These are phyloP conservation scores for Plumapathes pennacea DNA, from an alignment of 92 coral and sea anemone genomes.

Conservation along the genomic window DNA sequence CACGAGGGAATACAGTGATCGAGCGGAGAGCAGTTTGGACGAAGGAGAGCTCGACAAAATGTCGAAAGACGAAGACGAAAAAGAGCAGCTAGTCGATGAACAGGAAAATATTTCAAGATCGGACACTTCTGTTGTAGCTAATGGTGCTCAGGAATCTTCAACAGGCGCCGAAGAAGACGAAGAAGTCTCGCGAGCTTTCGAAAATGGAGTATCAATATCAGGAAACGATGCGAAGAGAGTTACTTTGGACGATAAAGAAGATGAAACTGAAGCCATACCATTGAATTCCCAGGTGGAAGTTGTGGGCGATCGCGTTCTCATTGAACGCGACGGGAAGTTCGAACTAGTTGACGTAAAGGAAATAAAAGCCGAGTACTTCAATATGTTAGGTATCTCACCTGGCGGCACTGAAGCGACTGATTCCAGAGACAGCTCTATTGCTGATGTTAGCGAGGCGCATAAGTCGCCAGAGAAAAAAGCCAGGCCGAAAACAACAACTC, in stretches of 20 bases:
- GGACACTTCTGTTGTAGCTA: constrained; percentile 3
- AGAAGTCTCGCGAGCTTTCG: constrained; percentile 33
- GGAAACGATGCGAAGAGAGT: constrained; percentile 5
- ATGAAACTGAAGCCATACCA: neutral
- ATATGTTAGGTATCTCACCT: constrained; percentile 81
- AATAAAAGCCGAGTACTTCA: constrained; percentile 94
- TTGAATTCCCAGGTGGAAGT: constrained; percentile 62
- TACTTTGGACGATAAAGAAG: constrained; percentile 9
- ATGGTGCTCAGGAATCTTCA: constrained; percentile 12
- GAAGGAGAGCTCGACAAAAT: constrained; percentile 30
- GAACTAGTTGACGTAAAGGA: constrained; percentile 97
- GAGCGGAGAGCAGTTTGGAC: constrained; percentile 30
- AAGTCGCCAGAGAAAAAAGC: constrained; percentile 22
- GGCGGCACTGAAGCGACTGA: constrained; percentile 23
- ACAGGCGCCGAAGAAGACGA: constrained; percentile 20
- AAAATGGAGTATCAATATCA: constrained; percentile 52
- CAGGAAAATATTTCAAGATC: neutral
- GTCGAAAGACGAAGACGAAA: constrained; percentile 13
- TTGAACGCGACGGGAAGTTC: constrained; percentile 95
- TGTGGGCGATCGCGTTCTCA: constrained; percentile 87
- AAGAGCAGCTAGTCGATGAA: constrained; percentile 32
- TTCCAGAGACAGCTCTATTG: constrained; percentile 4
- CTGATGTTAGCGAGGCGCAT: constrained; percentile 11
- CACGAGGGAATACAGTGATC: neutral
- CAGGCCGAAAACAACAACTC: constrained; percentile 81